Percentiles rank a stretch among this genome's conserved stretches.
phyloP scores from a whole-genome alignment of 1,140 invertebrate species.

The Sarcophaga peregrina region DNA sequence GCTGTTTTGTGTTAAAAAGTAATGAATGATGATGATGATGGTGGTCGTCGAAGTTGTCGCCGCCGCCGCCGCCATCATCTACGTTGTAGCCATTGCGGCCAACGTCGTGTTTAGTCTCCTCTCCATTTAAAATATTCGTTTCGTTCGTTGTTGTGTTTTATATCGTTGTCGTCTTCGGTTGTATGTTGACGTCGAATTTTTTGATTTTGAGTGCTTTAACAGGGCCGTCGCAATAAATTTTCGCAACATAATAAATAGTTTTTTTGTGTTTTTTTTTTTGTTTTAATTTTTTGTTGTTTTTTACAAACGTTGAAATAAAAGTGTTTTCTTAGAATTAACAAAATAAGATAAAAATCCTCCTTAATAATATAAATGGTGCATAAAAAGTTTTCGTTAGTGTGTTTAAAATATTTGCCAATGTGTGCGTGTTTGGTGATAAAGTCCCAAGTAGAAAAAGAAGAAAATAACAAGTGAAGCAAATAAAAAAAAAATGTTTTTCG shows the following conservation, averaged over 20 bases:
- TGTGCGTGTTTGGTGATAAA: neutral
- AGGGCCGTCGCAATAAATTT: constrained; percentile 14
- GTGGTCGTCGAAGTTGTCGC: constrained; percentile 29
- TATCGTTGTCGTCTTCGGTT: constrained; percentile 36
- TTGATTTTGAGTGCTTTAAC: neutral
- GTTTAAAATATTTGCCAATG: neutral
- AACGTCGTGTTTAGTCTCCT: constrained; percentile 32
- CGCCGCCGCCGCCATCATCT: neutral
- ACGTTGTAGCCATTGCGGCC: neutral
- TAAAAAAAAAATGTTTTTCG: neutral
- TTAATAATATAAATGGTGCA: constrained; percentile 9
- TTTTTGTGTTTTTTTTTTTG: neutral
- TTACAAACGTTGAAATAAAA: constrained; percentile 28
- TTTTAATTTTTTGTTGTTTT: neutral
- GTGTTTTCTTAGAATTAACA: neutral
- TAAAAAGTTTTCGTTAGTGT: neutral
- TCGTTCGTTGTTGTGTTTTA: neutral
- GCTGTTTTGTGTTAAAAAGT: neutral
- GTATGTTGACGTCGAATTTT: constrained; percentile 28
- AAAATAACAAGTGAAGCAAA: neutral
- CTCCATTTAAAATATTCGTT: neutral
- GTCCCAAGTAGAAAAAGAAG: neutral
- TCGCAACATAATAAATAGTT: constrained; percentile 29
- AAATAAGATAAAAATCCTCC: constrained; percentile 32
- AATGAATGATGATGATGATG: constrained; percentile 17